Evolutionary conservation across 1,140 invertebrate genomes (phyloP), one percentile per base, ranked within the genome.

Genomic region (Solenopsis invicta): DNA sequence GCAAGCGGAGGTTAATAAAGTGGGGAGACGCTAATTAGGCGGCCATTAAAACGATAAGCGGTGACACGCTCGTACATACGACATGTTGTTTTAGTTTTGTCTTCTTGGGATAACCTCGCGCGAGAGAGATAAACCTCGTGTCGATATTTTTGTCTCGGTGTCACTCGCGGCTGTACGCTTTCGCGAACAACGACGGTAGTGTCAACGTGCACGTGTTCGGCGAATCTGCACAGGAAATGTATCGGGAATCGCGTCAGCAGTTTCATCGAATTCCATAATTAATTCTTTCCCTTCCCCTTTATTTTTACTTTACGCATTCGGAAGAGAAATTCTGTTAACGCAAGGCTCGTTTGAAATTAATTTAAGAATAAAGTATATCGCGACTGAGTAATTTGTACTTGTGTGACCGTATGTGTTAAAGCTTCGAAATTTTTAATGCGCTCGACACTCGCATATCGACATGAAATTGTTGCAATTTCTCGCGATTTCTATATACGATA

Each of bases 61-160:
- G 91, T 94, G 94, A 95, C 94, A 95, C 90, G 93, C 67, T 88
- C 76, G 87, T 93, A 77, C 56, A 75, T 75, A 92, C 85, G 93
- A 95, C 94, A 95, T 88, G 93, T 92, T 91, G 92, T 94, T 82
- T 82, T 95, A 94, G 93, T 95, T 95, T 95, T 94, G 94, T 94
- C 94, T 95, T 92, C 88, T 92, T 72, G 41, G 92, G 94, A 95
- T 95, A 95, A 95, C 94, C 94, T 84, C 91, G 66, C 48, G 71
- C 77, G 94, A 29, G 29, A 29, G 29, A 29, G 29, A 95, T 95
- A 94, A 95, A 95, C 94, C 69, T 45, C 87, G 75, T 85, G 64
- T 69, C 76, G 87, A 90, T 89, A 85, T 89, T 89, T 85, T 88
- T 78, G 88, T 86, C 80, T 13, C 29, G 37, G 4, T 67, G 69